Percentiles rank a stretch among this genome's conserved stretches.
Evolutionary conservation across 2,888 invertebrate species (phyloP).

Genomic region (Cylindroiulus punctatus): DNA sequence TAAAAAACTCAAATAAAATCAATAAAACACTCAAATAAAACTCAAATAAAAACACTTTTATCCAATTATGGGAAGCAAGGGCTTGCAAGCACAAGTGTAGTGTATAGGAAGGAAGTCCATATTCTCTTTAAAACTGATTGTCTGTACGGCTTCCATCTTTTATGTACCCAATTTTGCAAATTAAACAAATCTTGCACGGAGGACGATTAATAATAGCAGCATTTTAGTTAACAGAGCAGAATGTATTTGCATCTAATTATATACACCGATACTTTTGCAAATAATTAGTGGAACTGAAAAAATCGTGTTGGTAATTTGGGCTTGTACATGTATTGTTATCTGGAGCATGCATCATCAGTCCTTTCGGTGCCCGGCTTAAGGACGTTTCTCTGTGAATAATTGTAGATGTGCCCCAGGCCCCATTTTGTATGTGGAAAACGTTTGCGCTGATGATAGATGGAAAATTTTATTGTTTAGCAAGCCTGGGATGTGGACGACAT

Average conservation of each 20-base stretch:
- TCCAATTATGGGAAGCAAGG: too few species aligned
- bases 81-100: too few species aligned
- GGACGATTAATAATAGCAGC: not conserved
- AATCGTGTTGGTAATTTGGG: not conserved
- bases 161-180: too few species aligned
- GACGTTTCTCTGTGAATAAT: not conserved
- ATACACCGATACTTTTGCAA: constrained; percentile 11
- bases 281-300: not conserved
- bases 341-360: not conserved
- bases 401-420: not conserved
- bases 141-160: too few species aligned
- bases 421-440: constrained; percentile 34
- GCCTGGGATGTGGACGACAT: constrained; percentile 18
- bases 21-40: too few species aligned
- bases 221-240: not conserved
- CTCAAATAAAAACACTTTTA: too few species aligned
- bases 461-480: constrained; percentile 26
- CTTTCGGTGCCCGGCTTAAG: not conserved
- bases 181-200: not conserved
- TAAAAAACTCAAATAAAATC: too few species aligned
- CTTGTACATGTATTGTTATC: not conserved
- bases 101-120: too few species aligned
- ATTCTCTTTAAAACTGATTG: too few species aligned
- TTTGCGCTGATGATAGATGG: constrained; percentile 34
- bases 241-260: not conserved